Base-by-base conservation (phyloP, 92 coral and sea anemone genomes). In the Parazoanthus atlanticus region DNA sequence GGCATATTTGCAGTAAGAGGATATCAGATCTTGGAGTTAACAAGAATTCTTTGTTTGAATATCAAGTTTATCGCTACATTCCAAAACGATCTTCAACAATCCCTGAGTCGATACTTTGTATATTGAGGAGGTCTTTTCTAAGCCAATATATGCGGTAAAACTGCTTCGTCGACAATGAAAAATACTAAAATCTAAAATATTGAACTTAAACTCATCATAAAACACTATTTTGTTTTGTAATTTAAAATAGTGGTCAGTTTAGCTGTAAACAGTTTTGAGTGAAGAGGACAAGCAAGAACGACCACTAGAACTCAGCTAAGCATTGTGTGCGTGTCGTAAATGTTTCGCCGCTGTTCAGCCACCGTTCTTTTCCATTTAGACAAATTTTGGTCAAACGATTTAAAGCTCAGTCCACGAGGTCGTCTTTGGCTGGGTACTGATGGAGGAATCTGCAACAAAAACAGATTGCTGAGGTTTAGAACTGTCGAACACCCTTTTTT, bases 361-460 rank as follows among this genome's bases (percentile, higher is more conserved):
- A 97, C 98, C 34, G 94, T 92, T 77, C 74, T 91, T 36, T 95
- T 97, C 99, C 99, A 97, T 86, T 94, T 93, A 15, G 98, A 79
- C 90, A 94, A 86, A 74, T 89, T 87, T 80, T 90, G 91, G 54
- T 97, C 99, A 79, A 97, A 74, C 1, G 93, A 89, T 79, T 94
- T 74, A 17, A 96, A 88, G 82, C 95, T 94, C 40, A 93, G 74
- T 64, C 94, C 89, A 25, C 91, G 89, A 33, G 92, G 25, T 12
- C 91, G 86, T 32, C 94, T 47, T 19, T 61, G 74, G 49, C 88
- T 89, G 26, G 88, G 85, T 46, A 88, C 81, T 38, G 90, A 70
- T 21, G 81, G 84, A 72, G 91, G 85, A 34, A 85, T 87, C 88
- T 92, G 41, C 71, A 76, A 31, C 23, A 31, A 49, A 52, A 61